phyloP scores from a whole-genome alignment of 2,113 vertebrate genomes.

The Paradoxurus hermaphroditus region DNA sequence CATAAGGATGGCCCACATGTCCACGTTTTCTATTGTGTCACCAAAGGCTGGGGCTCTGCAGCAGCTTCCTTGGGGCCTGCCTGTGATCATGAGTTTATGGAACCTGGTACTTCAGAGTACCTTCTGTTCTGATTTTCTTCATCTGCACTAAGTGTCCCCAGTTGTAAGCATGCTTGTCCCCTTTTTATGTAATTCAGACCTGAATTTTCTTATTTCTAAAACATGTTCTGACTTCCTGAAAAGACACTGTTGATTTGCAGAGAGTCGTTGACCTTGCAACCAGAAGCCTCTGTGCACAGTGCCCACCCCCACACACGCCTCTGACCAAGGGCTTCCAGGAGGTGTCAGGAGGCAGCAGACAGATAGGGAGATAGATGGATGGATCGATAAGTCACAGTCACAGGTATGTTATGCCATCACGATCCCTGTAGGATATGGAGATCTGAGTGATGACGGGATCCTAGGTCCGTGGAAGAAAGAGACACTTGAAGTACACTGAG shows the following conservation, averaged over 20 bases:
- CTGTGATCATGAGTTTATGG: background rate
- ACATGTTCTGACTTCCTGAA: background rate
- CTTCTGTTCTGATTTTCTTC: background rate
- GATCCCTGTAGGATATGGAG: background rate
- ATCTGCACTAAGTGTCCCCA: background rate
- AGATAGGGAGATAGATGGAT: background rate
- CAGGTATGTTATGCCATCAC: background rate
- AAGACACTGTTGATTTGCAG: background rate
- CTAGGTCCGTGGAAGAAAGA: background rate
- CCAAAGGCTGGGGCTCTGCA: background rate
- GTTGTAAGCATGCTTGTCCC: background rate
- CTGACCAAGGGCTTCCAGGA: background rate
- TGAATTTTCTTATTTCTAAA: conserved; percentile 25
- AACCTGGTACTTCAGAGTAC: conserved; percentile 7
- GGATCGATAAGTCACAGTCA: background rate
- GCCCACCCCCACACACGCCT: background rate
- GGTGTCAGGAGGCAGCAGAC: background rate
- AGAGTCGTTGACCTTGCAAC: background rate
- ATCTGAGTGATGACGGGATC: background rate
- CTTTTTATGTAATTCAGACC: background rate
- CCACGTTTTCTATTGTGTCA: background rate
- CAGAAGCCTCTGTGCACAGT: background rate
- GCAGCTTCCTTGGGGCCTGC: background rate
- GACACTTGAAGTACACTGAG: accelerated
- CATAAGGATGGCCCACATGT: background rate